Evolutionary conservation across 2,888 invertebrate species (phyloP), one percentile per base, ranked within the genome.

Genomic region (Chloromyia formosa): DNA sequence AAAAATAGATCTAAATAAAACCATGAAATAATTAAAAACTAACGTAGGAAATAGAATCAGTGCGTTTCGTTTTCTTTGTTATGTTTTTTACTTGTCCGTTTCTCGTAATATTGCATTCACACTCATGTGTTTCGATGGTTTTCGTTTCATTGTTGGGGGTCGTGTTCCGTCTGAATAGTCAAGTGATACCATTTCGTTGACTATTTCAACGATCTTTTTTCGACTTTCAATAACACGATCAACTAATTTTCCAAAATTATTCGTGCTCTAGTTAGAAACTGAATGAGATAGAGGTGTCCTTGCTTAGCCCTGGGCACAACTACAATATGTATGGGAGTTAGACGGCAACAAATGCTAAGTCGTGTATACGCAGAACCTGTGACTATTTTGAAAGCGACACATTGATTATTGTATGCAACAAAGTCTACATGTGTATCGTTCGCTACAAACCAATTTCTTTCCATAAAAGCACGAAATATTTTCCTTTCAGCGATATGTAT

Each of bases 11-110:
- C 66, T 66, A 66, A 66, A 35, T 7, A 35, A 35, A 35, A 35
- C 27, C 27, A 35, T 35, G 7, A 35, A 66, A 66, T 62, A 71
- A 71, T 40, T 27, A 49, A 42, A 49, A 71, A 71, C 56, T 40
- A 69, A 71, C 20, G 56, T 54, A 71, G 71, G 35, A 71, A 42
- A 71, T 71, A 56, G 71, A 71, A 58, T 20, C 71, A 42, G 14
- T 58, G 58, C 58, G 35, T 71, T 40, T 71, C 40, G 40, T 56
- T 56, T 71, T 35, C 40, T 18, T 71, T 66, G 45, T 22, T 35
- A 61, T 49, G 42, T 66, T 22, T 49, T 66, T 66, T 23, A 45
- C 45, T n/a, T 18, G 45, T 23, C 12, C 20, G 7, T 49, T 16
- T 49, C 45, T 12, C 22, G 27, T 35, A 35, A 35, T 35, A 49